Evolutionary conservation across 2,113 vertebrate species (phyloP).

Genomic region (Ameiurus melas): DNA sequence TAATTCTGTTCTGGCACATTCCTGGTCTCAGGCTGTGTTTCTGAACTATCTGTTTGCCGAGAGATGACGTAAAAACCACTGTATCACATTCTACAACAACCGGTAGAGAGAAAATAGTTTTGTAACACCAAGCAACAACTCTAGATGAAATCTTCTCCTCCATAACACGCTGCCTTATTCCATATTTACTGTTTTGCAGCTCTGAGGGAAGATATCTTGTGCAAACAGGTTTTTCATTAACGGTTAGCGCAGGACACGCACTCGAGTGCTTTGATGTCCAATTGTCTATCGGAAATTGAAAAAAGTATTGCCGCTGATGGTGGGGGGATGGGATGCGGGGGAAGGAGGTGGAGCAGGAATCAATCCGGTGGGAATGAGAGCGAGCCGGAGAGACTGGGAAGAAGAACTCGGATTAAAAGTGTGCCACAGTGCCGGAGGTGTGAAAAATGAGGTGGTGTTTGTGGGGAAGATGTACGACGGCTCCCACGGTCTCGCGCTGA

Average conservation of each 20-base stretch:
- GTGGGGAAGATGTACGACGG: slow-evolving; percentile 78
- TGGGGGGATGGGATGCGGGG: slow-evolving; percentile 9
- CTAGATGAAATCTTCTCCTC: not conserved
- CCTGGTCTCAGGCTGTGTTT: not conserved
- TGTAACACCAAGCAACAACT: not conserved
- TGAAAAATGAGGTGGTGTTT: slow-evolving; percentile 75
- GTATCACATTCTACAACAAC: not conserved
- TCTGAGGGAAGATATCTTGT: not conserved
- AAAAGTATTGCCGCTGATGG: slow-evolving; percentile 42
- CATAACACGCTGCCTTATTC: not conserved
- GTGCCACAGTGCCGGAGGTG: slow-evolving; percentile 65
- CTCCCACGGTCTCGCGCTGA: slow-evolving; percentile 45
- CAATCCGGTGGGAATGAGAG: slow-evolving; percentile 65
- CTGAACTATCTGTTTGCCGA: not conserved
- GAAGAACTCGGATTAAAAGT: slow-evolving; percentile 79
- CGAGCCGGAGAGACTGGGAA: slow-evolving; percentile 24
- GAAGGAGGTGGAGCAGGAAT: slow-evolving; percentile 60
- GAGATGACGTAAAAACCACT: not conserved
- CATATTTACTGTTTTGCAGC: not conserved
- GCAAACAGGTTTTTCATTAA: not conserved
- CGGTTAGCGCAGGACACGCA: not conserved
- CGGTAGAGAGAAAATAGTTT: not conserved
- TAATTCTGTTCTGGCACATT: not conserved
- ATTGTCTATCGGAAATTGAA: not conserved
- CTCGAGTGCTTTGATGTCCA: not conserved